Base-by-base conservation (phyloP, 1,140 invertebrate genomes). In the Charaxes varanes region DNA sequence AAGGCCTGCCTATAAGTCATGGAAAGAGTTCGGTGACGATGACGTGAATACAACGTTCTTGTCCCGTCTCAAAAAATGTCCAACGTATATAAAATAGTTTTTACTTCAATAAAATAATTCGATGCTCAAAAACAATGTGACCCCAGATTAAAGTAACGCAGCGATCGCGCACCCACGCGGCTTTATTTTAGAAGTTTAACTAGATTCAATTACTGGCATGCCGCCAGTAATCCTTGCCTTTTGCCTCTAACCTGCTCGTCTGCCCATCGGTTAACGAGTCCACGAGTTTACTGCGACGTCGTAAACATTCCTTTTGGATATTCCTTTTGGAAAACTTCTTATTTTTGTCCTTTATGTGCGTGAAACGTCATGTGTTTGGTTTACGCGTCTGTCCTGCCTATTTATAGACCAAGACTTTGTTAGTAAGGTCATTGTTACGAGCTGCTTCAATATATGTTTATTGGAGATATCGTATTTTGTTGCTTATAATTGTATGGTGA, bases 281-380 rank as follows among this genome's bases (percentile, higher is more conserved):
- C 66, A 54, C 40, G 36, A 32, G 35, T 41, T 33, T 16, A 14
- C 28, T 33, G 60, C 45, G 61, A 57, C 46, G 53, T 44, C 40
- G 62, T 70, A 63, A 70, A 72, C 59, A 70, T 72, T 65, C 68
- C 66, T 57, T 67, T 64, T 1, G 11, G 22, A 3, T 28, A 30
- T 16, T 30, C 14, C 27, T 31, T 31, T 31, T 31, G 10, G 15
- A 16, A 10, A 31, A 17, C 31, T 46, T 30, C 17, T 46, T 32
- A 17, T 27, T 10, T 35, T 27, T 10, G 3, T 15, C 26, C 13
- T 28, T 14, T 0, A 14, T 14, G n/a, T 2, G 4, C 4, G 15
- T 2, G 15, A 14, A 28, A 28, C 26, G 26, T 28, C 26, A 28
- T 31, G 7, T 5, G 11, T 35, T 35, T 34, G 22, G 17, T 34